Evolutionary conservation across 2,888 invertebrate genomes (phyloP).

Genomic region (Axea sp.): DNA sequence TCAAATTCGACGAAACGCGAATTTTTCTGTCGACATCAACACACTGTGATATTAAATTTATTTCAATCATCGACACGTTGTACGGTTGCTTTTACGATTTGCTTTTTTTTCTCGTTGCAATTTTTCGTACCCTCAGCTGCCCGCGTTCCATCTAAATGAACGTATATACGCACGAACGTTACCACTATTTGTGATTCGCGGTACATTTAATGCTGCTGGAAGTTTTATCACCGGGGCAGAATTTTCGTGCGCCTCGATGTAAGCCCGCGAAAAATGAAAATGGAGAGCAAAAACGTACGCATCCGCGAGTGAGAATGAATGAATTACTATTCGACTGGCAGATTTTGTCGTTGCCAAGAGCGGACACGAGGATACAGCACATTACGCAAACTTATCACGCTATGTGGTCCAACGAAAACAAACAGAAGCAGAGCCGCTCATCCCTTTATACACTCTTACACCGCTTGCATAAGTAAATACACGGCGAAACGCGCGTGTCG

Average conservation of each 20-base stretch:
- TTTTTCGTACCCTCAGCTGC: conserved; percentile 3
- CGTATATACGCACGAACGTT: conserved; percentile 47
- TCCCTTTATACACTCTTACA: conserved; percentile 67
- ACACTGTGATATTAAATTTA: conserved; percentile 52
- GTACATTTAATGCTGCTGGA: conserved; percentile 56
- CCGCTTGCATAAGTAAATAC: conserved; percentile 74
- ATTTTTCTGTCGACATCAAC: conserved; percentile 21
- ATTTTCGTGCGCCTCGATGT: conserved; percentile 45
- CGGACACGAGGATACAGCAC: conserved; percentile 70
- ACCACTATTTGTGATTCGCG: conserved; percentile 58
- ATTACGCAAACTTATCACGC: conserved; percentile 79
- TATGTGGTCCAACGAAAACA: conserved; percentile 79
- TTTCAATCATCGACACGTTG: conserved; percentile 59
- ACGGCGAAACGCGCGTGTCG: conserved; percentile 59
- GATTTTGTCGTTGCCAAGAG: conserved; percentile 70
- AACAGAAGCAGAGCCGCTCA: conserved; percentile 74
- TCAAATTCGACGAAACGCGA: conserved; percentile 23
- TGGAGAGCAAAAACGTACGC: conserved; percentile 60
- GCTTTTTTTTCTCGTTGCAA: conserved; percentile 7
- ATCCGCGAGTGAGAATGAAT: conserved; percentile 67
- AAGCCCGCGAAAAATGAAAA: conserved; percentile 62
- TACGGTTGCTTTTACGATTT: conserved; percentile 27
- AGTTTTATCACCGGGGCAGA: conserved; percentile 59
- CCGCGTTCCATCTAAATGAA: conserved; percentile 35
- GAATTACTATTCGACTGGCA: conserved; percentile 74